phyloP scores from a whole-genome alignment of 2,113 vertebrate species.

The Eurystomus gularis region DNA sequence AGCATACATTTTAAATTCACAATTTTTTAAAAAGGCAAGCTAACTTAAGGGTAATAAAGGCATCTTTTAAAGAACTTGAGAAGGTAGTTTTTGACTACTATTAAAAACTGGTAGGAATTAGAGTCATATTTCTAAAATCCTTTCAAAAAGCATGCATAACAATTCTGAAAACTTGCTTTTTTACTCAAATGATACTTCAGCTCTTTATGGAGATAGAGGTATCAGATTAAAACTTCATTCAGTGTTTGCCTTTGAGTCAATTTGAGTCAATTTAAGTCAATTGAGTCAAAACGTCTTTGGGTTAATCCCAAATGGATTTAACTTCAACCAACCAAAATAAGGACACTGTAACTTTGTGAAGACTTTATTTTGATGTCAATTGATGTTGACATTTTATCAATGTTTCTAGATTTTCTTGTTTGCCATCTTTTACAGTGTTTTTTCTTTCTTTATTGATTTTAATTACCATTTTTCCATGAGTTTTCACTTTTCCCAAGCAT shows the following conservation, averaged over 20 bases:
- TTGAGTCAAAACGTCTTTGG: not conserved
- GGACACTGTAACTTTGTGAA: conserved; percentile 52
- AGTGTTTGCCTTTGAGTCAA: not conserved
- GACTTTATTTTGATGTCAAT: conserved; percentile 47
- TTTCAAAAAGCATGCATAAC: not conserved
- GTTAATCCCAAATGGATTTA: conserved; percentile 22
- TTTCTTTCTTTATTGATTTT: conserved; percentile 58
- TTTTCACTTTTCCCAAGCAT: not conserved
- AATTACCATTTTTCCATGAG: not conserved
- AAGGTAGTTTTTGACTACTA: not conserved
- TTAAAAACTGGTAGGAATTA: not conserved
- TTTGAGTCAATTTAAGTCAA: conserved; percentile 10
- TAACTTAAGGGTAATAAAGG: not conserved
- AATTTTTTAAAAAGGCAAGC: not conserved
- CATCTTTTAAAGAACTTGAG: not conserved
- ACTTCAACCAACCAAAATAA: conserved; percentile 40
- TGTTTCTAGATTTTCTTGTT: conserved; percentile 51
- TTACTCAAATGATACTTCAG: not conserved
- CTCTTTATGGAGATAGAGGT: not conserved
- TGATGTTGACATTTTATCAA: conserved; percentile 66
- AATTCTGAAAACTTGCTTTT: not conserved
- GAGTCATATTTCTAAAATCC: not conserved
- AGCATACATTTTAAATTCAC: not conserved
- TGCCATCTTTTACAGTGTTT: conserved; percentile 40
- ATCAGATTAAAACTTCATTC: not conserved